Conservation (phyloP, 2,797 vertebrate species). For the Catharus ustulatus region DNA sequence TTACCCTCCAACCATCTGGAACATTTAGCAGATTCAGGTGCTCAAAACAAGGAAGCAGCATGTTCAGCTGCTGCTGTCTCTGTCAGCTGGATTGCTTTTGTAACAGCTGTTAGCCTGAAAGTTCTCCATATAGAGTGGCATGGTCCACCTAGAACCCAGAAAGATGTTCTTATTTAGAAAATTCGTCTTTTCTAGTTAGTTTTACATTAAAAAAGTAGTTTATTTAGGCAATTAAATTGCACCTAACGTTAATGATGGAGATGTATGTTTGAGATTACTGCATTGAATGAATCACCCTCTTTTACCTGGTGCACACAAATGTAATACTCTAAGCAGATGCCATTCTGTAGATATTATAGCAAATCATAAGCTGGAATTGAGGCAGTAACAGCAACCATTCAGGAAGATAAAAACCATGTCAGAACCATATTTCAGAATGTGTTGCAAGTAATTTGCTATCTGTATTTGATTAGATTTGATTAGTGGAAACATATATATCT, state of each 20-base stretch:
- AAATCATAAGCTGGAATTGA: not conserved
- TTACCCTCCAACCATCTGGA: slow-evolving; percentile 20
- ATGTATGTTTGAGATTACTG: not conserved
- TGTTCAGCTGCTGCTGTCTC: not conserved
- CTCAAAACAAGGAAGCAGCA: not conserved
- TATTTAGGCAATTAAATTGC: not conserved
- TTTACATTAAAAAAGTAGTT: not conserved
- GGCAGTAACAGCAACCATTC: not conserved
- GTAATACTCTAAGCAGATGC: not conserved
- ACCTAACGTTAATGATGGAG: fast-evolving
- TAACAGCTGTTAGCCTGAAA: not conserved
- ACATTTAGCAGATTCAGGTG: not conserved
- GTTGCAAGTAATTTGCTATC: not conserved
- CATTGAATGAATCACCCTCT: not conserved
- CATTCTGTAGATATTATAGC: not conserved
- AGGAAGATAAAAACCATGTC: not conserved
- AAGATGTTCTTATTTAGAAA: not conserved
- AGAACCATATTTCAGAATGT: not conserved
- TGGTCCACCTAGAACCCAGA: not conserved
- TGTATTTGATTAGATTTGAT: not conserved
- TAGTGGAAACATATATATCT: not conserved
- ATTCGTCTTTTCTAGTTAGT: not conserved
- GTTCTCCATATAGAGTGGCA: not conserved
- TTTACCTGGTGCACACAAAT: not conserved
- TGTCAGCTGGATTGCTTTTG: not conserved